Evolutionary conservation across 2,113 vertebrate species (phyloP).

Genomic region (Uria lomvia): DNA sequence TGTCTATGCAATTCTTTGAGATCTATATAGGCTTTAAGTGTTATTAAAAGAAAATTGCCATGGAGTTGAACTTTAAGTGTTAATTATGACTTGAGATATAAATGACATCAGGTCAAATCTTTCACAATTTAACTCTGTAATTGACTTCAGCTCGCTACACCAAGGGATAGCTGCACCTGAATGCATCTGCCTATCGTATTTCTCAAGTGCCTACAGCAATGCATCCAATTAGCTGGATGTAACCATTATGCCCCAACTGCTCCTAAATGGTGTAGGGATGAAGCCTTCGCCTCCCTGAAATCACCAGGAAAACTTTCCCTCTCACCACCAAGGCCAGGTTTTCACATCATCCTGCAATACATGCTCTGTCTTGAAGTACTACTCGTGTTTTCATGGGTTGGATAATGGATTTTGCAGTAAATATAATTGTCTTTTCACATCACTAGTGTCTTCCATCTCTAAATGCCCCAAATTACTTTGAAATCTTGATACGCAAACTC

Average conservation of each 20-base stretch:
- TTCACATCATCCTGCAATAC: neutral
- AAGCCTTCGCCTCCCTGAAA: neutral
- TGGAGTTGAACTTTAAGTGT: conserved; percentile 44
- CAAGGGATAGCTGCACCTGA: conserved; percentile 10
- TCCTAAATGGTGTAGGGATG: neutral
- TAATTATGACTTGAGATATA: conserved; percentile 44
- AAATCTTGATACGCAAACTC: neutral
- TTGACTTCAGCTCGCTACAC: conserved; percentile 19
- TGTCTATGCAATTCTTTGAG: conserved; percentile 18
- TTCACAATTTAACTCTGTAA: conserved; percentile 38
- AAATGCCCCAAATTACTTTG: neutral
- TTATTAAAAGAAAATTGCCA: conserved; percentile 47
- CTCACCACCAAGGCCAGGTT: neutral
- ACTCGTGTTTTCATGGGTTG: neutral
- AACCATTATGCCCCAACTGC: neutral
- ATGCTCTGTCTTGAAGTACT: neutral
- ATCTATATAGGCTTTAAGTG: conserved; percentile 12
- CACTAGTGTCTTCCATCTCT: neutral
- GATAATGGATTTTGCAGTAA: neutral
- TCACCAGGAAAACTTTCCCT: neutral
- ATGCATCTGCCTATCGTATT: conserved; percentile 23
- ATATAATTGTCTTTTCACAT: neutral
- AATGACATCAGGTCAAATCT: conserved; percentile 51
- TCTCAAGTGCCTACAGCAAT: conserved; percentile 1
- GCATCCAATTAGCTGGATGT: neutral